Base-by-base conservation (phyloP, 2,888 invertebrate genomes). In the Hyalella azteca region DNA sequence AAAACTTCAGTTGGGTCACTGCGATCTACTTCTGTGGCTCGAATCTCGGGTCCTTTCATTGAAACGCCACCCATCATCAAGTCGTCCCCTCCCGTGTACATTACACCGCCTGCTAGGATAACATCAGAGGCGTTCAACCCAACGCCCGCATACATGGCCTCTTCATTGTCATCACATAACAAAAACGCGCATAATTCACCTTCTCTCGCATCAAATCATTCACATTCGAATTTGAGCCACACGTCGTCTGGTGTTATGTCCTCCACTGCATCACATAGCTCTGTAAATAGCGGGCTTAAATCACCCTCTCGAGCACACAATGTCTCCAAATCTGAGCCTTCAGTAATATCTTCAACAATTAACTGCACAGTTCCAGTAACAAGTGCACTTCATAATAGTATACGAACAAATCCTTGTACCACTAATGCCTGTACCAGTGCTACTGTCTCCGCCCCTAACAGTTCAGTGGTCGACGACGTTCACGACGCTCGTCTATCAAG, bases 21-120 rank as follows among this genome's bases (percentile, higher is more conserved):
- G 4, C 36, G 36, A 36, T 22, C 66, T 66, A 36, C 26, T 45
- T 41, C 75, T 22, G 41, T 75, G 0, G 22, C 75, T 2, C 29
- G 41, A 5, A 45, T 75, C 29, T 9, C 75, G 9, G 5, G 26
- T 75, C 45, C 19, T 41, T 41, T 75, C 45, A 45, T 22, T 1
- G 45, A 75, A 39, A 66, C 66, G 1, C 66, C 66, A 36, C 73
- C 73, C 3, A 41, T 45, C 36, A n/a, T 75, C 2, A 75, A 75
- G 29, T 45, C 75, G 0, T 75, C 75, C 4, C 75, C 75, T 45
- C 75, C 75, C 15, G 75, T 75, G 7, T 75, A 75, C 45, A 75
- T 75, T 26, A 75, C 75, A 3, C 75, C 75, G 5, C 75, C 75
- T n/a, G 45, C 75, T 5, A 13, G 45, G 19, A 75, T 66, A 36